Base-by-base conservation (phyloP, 2,113 vertebrate genomes). In the Coregonus clupeaformis region DNA sequence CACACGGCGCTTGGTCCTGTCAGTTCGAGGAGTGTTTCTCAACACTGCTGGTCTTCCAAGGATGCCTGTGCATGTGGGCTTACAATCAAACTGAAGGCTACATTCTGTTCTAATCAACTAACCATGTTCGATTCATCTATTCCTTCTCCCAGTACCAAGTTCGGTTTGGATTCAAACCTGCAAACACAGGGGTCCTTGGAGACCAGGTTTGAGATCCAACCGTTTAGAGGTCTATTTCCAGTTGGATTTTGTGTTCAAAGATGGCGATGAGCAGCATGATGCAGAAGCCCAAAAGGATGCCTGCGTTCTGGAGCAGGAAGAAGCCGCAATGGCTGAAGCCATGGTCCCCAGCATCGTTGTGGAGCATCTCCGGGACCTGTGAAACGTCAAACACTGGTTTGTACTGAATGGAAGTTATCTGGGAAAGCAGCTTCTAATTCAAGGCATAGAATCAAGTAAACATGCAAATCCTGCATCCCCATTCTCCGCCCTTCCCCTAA, bases 281-380 rank as follows among this genome's bases (percentile, higher is more conserved):
- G 82, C 94, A 90, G 89, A 99, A 99, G 36, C 98, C 98, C 81
- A 99, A 87, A 65, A 99, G 92, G 86, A 99, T 97, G 60, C 98
- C 98, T 80, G 95, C 95, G 16, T 99, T 99, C 92, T 99, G 98
- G 67, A 99, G 92, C 71, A 98, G 91, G 91, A 99, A 99, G 88
- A 95, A 98, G 30, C 96, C 96, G 81, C 96, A 98, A 76, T 98
- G 95, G 84, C 97, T 97, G 80, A 97, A 97, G 86, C 97, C 98
- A 69, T 97, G 96, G 83, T 98, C 97, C 3, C 96, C 95, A 7
- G 96, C 97, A 36, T 99, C 94, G 5, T 98, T 98, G 73, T 99
- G 97, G 55, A 99, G 89, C 97, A 99, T 99, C 93, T 99, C 97
- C 0, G 97, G 97, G 1, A 99, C 95, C 97, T 99, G 87, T 65